phyloP scores from a whole-genome alignment of 2,888 invertebrate genomes.

The Mystacides longicornis region DNA sequence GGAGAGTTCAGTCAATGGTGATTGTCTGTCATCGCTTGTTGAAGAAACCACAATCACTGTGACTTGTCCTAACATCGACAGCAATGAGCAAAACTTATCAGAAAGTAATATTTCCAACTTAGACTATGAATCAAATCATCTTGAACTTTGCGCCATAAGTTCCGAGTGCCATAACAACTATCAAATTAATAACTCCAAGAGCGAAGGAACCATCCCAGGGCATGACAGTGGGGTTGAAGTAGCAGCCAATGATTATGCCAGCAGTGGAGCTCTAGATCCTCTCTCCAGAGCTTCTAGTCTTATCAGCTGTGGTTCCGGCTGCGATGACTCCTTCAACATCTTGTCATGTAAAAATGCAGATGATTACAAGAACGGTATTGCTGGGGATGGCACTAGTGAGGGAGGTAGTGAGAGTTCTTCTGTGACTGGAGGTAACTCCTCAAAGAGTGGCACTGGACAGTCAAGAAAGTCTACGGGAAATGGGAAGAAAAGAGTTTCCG shows the following conservation, averaged over 20 bases:
- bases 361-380: conserved; percentile 32
- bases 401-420: conserved; percentile 76
- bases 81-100: too few species aligned
- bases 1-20: neutral
- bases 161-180: conserved; percentile 7
- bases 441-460: conserved; percentile 33
- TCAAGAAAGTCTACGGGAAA: conserved; percentile 38
- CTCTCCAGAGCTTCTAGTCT: conserved; percentile 72
- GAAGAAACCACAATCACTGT: neutral
- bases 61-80: too few species aligned
- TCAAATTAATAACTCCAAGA: neutral
- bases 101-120: neutral
- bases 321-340: conserved; percentile 44
- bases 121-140: conserved; percentile 1
- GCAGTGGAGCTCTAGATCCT: conserved; percentile 56
- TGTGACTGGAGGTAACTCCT: conserved; percentile 44
- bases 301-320: conserved; percentile 70
- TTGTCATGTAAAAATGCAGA: conserved; percentile 33
- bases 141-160: conserved; percentile 2
- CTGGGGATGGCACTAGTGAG: conserved; percentile 53
- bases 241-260: conserved; percentile 57
- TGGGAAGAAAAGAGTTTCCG: conserved; percentile 49
- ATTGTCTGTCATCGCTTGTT: neutral
- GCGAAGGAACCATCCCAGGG: conserved; percentile 47
- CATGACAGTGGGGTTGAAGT: conserved; percentile 80